A percentile compares a stretch with the other conserved stretches of the same genome.
Evolutionary conservation across 1,140 invertebrate genomes (phyloP).

Genomic region (Bicyclus anynana): DNA sequence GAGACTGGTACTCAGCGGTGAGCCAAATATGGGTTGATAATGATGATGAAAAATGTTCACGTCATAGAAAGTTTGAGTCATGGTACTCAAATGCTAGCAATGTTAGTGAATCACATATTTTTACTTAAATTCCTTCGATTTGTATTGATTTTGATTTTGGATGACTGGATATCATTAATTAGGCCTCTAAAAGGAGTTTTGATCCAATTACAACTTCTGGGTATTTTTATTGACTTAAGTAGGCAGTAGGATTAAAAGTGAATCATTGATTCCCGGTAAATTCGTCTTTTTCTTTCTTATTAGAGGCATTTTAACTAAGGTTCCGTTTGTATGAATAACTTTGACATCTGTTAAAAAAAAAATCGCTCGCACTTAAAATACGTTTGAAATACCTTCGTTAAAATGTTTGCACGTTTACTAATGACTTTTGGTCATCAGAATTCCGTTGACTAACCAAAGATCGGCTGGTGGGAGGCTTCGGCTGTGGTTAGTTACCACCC

Average conservation of each 20-base stretch:
- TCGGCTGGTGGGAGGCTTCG: too few relatives aligned
- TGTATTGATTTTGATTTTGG: neutral
- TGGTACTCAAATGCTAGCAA: too few relatives aligned
- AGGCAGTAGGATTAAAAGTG: neutral
- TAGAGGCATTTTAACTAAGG: constrained; percentile 64
- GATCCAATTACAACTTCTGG: constrained; percentile 43
- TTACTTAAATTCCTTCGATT: neutral
- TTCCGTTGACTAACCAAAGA: constrained; percentile 39
- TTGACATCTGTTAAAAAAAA: constrained; percentile 31
- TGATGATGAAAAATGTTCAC: too few relatives aligned
- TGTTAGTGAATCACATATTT: constrained; percentile 1
- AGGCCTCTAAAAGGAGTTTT: constrained; percentile 40
- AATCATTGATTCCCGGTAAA: neutral
- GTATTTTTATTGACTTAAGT: neutral
- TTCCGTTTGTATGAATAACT: constrained; percentile 40
- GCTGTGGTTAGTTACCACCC: too few relatives aligned
- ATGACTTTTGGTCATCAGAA: constrained; percentile 40
- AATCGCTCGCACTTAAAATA: constrained; percentile 47
- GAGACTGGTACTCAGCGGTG: too few relatives aligned
- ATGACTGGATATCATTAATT: neutral
- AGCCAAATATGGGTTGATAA: too few relatives aligned
- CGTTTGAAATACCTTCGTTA: constrained; percentile 60
- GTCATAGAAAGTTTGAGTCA: too few relatives aligned
- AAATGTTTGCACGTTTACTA: constrained; percentile 65
- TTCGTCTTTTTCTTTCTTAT: too few relatives aligned